phyloP scores from a whole-genome alignment of 2,888 invertebrate species.

The Hirtodrosophila duncani region DNA sequence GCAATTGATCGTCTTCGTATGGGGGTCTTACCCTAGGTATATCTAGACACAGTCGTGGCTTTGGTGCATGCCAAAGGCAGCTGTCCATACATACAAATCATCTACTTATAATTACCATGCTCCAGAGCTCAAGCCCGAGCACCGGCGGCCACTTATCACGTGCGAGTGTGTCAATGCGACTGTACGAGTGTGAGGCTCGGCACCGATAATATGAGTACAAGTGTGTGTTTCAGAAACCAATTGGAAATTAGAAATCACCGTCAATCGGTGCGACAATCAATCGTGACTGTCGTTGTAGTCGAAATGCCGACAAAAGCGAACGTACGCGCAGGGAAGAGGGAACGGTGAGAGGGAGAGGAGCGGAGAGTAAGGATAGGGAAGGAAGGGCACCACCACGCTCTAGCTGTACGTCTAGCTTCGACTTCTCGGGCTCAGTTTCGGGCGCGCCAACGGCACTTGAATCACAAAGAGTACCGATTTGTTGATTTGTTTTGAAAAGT shows the following conservation, averaged over 20 bases:
- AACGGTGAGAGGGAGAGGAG: slow-evolving; percentile 28
- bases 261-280: slow-evolving; percentile 71
- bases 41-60: slow-evolving; percentile 28
- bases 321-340: slow-evolving; percentile 50
- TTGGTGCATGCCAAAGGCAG: slow-evolving; percentile 44
- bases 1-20: slow-evolving; percentile 9
- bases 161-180: slow-evolving; percentile 18
- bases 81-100: slow-evolving; percentile 55
- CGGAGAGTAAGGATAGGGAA: neutral
- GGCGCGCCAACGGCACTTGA: slow-evolving; percentile 52
- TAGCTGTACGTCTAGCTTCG: slow-evolving; percentile 5
- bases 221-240: slow-evolving; percentile 51
- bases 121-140: slow-evolving; percentile 2
- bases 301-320: slow-evolving; percentile 63
- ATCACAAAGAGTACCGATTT: slow-evolving; percentile 71
- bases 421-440: slow-evolving; percentile 18
- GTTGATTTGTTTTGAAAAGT: slow-evolving; percentile 73
- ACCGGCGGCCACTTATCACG: slow-evolving; percentile 42
- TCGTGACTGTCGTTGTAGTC: slow-evolving; percentile 66
- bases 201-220: slow-evolving; percentile 7
- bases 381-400: slow-evolving; percentile 9
- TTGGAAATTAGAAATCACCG: slow-evolving; percentile 71
- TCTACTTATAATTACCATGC: slow-evolving; percentile 54
- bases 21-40: too few relatives aligned
- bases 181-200: slow-evolving; percentile 11